These are phyloP conservation scores for Pseudocheirus occidentalis DNA, from an alignment of 2,797 vertebrate genomes.

Conservation along the genomic window DNA sequence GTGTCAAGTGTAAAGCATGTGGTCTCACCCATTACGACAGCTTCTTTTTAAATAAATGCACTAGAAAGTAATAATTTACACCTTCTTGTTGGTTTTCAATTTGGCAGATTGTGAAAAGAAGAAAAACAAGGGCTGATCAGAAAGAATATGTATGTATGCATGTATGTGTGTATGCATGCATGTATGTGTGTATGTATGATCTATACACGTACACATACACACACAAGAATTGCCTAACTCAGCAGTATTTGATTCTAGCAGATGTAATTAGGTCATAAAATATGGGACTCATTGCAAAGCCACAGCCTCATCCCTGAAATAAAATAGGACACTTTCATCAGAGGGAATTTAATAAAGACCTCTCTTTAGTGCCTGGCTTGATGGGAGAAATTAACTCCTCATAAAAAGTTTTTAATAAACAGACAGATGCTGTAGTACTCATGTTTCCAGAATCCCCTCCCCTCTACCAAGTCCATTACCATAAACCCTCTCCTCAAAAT, in stretches of 20 bases:
- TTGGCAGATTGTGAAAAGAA: not conserved
- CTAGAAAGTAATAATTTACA: conserved; percentile 54
- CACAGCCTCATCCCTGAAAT: conserved; percentile 2
- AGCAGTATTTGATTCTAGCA: conserved; percentile 56
- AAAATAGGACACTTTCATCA: conserved; percentile 58
- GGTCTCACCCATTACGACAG: conserved; percentile 43
- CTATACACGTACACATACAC: not conserved
- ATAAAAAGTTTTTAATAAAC: conserved; percentile 71
- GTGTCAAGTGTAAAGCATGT: conserved; percentile 10
- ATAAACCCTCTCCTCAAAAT: conserved; percentile 10
- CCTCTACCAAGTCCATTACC: not conserved
- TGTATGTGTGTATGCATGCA: not conserved
- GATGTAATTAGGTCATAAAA: conserved; percentile 43
- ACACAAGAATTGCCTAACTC: not conserved
- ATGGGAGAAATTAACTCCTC: conserved; percentile 37
- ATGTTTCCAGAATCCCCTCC: not conserved
- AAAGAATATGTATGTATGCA: not conserved
- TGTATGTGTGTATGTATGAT: not conserved
- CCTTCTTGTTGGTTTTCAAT: conserved; percentile 40
- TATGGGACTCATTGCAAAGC: not conserved
- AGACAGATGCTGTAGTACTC: conserved; percentile 67
- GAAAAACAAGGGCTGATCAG: not conserved
- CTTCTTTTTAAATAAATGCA: conserved; percentile 59
- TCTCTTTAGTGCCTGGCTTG: conserved; percentile 59
- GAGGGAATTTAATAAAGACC: conserved; percentile 56